These are phyloP conservation scores for Chirona hameri DNA, from an alignment of 2,888 invertebrate genomes.

Conservation along the genomic window DNA sequence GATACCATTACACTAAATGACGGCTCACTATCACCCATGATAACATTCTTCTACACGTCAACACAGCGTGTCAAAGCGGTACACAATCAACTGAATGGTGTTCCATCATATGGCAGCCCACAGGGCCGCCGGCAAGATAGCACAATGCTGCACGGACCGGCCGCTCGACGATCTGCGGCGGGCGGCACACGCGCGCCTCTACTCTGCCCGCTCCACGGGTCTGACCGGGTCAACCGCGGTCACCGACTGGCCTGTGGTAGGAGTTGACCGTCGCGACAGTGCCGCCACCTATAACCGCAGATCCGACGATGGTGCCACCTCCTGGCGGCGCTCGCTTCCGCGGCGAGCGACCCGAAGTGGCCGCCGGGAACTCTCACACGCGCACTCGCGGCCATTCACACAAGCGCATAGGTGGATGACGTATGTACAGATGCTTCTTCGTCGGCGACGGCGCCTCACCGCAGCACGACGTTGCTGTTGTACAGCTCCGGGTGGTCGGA, in stretches of 20 bases:
- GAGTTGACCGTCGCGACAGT: background rate
- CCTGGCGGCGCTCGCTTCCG: background rate
- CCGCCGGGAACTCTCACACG: background rate
- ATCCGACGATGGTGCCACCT: conserved; percentile 5
- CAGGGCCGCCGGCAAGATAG: background rate
- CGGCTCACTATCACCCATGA: background rate
- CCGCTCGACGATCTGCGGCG: background rate
- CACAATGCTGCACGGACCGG: background rate
- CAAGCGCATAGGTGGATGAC: background rate
- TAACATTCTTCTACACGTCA: background rate
- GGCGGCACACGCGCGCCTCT: no score
- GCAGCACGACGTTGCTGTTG: conserved; percentile 22
- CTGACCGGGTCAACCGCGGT: background rate
- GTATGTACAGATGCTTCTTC: background rate
- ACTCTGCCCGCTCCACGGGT: background rate
- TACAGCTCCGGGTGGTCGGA: conserved; percentile 24
- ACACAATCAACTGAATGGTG: background rate
- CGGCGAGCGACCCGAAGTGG: background rate
- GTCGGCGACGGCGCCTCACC: background rate
- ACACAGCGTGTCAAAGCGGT: background rate
- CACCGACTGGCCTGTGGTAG: background rate
- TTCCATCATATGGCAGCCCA: background rate
- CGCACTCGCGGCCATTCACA: background rate
- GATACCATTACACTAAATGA: background rate
- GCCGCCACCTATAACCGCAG: background rate